These are phyloP conservation scores for Tolypeutes matacus DNA, from an alignment of 2,797 vertebrate genomes.

Conservation along the genomic window DNA sequence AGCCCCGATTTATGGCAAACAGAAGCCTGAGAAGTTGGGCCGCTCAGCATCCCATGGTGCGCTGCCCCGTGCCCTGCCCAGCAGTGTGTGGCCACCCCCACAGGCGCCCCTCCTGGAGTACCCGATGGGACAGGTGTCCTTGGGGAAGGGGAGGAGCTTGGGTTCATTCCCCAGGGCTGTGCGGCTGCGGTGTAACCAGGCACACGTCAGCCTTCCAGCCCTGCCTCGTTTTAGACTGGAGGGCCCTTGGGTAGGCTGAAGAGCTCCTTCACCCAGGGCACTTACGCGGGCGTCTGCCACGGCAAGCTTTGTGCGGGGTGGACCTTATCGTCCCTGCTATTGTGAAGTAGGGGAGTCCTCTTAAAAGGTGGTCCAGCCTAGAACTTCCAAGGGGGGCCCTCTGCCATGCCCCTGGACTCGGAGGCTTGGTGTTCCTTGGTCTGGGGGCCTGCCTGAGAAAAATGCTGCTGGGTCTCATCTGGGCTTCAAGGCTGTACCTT, in stretches of 20 bases:
- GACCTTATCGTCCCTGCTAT: accelerated
- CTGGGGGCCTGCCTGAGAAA: background rate
- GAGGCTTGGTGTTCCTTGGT: background rate
- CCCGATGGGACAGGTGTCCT: background rate
- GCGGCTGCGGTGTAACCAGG: background rate
- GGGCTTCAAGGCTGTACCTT: background rate
- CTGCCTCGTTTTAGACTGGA: background rate
- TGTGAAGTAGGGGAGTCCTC: background rate
- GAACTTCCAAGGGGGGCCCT: background rate
- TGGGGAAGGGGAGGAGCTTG: no score
- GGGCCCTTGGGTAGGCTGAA: background rate
- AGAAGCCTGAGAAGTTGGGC: background rate
- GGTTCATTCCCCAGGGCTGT: background rate
- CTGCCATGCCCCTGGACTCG: background rate
- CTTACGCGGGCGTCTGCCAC: background rate
- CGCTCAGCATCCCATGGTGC: accelerated
- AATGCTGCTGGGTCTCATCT: background rate
- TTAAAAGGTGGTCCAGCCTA: background rate
- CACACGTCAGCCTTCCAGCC: background rate
- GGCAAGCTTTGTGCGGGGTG: background rate
- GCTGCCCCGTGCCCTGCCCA: background rate
- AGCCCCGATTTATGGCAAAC: background rate
- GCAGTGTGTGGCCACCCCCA: background rate
- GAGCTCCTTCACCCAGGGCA: no score
- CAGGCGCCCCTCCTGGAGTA: background rate